Conservation (phyloP, 2,113 vertebrate genomes). For the Emydura subglobosa region DNA sequence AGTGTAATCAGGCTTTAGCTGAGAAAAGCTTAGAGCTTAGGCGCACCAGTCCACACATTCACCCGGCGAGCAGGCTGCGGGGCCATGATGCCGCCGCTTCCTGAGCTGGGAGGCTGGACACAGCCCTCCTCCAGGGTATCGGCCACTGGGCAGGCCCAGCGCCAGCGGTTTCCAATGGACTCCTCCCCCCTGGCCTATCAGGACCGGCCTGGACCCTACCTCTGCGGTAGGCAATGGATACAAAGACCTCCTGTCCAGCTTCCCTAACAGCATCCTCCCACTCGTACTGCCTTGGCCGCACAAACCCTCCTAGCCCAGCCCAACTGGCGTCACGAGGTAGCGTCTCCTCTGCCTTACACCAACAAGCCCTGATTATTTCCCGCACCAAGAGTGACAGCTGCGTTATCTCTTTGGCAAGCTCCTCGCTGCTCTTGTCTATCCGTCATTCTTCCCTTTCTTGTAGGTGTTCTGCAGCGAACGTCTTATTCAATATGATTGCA, state of each 20-base stretch:
- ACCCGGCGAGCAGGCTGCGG: background rate
- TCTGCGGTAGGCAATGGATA: background rate
- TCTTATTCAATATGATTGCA: background rate
- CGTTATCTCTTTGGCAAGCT: background rate
- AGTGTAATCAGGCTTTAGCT: constrained; percentile 75
- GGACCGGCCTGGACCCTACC: background rate
- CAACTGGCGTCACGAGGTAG: background rate
- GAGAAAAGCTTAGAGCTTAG: constrained; percentile 76
- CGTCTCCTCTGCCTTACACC: background rate
- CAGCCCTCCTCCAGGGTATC: background rate
- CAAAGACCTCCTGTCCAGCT: background rate
- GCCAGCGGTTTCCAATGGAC: rapidly evolving
- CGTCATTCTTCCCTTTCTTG: background rate
- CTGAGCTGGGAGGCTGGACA: background rate
- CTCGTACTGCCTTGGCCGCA: too few relatives aligned
- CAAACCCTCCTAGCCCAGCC: background rate
- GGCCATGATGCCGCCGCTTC: background rate
- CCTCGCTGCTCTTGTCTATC: background rate
- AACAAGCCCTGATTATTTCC: background rate
- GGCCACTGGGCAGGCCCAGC: background rate
- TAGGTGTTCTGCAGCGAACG: background rate
- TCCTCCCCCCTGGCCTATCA: rapidly evolving
- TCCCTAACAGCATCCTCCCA: background rate
- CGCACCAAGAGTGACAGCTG: background rate
- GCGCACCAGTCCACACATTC: constrained; percentile 62